phyloP scores from a whole-genome alignment of 1,140 invertebrate species.

The Drosophila ogumai region DNA sequence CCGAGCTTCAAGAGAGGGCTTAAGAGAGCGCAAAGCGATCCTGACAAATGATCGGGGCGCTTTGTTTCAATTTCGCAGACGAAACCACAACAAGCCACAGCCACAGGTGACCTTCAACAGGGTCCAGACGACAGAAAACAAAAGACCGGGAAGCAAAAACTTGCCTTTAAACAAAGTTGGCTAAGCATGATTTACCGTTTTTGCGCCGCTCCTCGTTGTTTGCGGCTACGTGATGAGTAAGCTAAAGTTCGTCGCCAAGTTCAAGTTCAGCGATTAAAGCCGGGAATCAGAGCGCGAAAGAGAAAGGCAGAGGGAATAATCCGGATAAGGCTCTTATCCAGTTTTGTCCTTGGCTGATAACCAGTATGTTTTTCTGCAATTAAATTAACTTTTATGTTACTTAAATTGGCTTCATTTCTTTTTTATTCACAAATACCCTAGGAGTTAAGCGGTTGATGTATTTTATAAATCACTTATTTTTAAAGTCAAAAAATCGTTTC shows the following conservation, averaged over 20 bases:
- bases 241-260: constrained; percentile 39
- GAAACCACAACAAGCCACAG: constrained; percentile 5
- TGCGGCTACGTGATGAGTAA: constrained; percentile 39
- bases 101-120: constrained; percentile 34
- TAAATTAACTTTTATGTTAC: constrained; percentile 33
- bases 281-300: constrained; percentile 2
- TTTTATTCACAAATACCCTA: not conserved
- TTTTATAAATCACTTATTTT: no score
- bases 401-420: constrained; percentile 11
- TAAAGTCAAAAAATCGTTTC: not conserved
- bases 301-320: not conserved
- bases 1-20: not conserved
- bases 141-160: constrained; percentile 43
- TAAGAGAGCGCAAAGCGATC: constrained; percentile 23
- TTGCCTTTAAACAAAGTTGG: constrained; percentile 30
- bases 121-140: constrained; percentile 41
- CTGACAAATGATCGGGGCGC: constrained; percentile 10
- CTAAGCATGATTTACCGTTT: constrained; percentile 55
- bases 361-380: constrained; percentile 40
- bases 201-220: not conserved
- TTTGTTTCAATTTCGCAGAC: constrained; percentile 2
- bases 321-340: constrained; percentile 9
- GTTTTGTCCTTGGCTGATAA: constrained; percentile 35
- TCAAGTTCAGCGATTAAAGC: constrained; percentile 37
- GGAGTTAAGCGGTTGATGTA: not conserved